Percentiles rank a stretch among this genome's conserved stretches.
phyloP scores from a whole-genome alignment of 2,888 invertebrate species.

The Cosmorhoe ocellata region DNA sequence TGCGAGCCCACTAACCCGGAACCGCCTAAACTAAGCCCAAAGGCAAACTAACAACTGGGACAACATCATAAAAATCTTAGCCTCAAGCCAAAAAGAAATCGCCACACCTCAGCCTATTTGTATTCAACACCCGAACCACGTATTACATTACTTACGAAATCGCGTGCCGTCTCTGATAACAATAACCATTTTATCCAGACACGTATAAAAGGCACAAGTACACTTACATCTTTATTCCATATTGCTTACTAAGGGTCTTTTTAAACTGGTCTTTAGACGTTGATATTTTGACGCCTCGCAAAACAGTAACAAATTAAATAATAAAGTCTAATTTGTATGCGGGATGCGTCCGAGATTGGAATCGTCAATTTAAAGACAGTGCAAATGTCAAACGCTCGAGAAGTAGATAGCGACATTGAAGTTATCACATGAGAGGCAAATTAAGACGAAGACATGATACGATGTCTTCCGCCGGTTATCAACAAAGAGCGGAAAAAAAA shows the following conservation, averaged over 20 bases:
- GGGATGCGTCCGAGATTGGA: constrained; percentile 53
- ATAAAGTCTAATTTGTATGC: constrained; percentile 70
- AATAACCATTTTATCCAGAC: constrained; percentile 47
- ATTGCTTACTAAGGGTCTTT: constrained; percentile 31
- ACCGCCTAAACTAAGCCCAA: constrained; percentile 31
- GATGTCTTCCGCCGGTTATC: constrained; percentile 16
- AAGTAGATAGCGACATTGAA: constrained; percentile 35
- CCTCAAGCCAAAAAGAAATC: constrained; percentile 58
- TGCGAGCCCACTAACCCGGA: constrained; percentile 32
- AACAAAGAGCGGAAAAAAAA: constrained; percentile 6
- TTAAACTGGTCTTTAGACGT: constrained; percentile 43
- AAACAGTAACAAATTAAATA: constrained; percentile 71
- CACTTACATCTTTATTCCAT: constrained; percentile 4
- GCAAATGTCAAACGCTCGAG: constrained; percentile 42
- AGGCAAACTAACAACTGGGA: constrained; percentile 39
- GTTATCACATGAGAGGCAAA: constrained; percentile 27
- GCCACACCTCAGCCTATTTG: constrained; percentile 63
- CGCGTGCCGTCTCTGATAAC: constrained; percentile 68
- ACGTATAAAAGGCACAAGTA: constrained; percentile 24
- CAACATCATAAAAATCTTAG: constrained; percentile 38
- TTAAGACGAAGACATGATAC: constrained; percentile 17
- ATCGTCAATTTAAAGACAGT: constrained; percentile 45
- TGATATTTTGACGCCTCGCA: constrained; percentile 71
- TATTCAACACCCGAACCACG: constrained; percentile 69
- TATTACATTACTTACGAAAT: constrained; percentile 74